These are phyloP conservation scores for Macaria liturata DNA, from an alignment of 2,888 invertebrate genomes.

Conservation along the genomic window DNA sequence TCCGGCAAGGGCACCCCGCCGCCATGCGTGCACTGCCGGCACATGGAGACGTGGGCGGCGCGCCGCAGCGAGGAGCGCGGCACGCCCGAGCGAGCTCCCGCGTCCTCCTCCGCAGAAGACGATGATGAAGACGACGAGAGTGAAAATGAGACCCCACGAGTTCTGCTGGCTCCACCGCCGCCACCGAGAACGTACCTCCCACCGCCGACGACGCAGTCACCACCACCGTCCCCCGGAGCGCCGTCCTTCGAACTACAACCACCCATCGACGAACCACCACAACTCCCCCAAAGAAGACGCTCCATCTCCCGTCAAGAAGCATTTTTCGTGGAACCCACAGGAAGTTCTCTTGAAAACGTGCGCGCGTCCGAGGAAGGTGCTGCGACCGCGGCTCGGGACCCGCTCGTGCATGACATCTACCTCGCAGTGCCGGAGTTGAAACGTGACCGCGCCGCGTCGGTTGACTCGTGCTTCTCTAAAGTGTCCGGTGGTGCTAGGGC, in stretches of 20 bases:
- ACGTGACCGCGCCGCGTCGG: constrained; percentile 93
- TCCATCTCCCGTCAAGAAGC: constrained; percentile 92
- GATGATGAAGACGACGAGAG: constrained; percentile 80
- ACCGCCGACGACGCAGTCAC: constrained; percentile 66
- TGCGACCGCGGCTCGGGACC: constrained; percentile 58
- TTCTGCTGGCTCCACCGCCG: constrained; percentile 85
- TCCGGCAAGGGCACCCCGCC: constrained; percentile 86
- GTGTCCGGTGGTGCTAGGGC: constrained; percentile 88
- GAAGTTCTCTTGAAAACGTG: constrained; percentile 88
- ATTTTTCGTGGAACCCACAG: constrained; percentile 89
- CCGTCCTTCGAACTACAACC: constrained; percentile 84
- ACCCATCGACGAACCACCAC: constrained; percentile 70
- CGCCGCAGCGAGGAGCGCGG: constrained; percentile 72
- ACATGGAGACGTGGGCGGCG: constrained; percentile 88
- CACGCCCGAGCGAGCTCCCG: constrained; percentile 65
- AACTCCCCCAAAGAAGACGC: constrained; percentile 70
- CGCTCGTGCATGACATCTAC: constrained; percentile 87
- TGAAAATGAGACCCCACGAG: constrained; percentile 77
- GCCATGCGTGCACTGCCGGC: constrained; percentile 90
- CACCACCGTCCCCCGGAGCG: constrained; percentile 80
- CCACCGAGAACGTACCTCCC: constrained; percentile 67
- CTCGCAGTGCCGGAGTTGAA: constrained; percentile 92
- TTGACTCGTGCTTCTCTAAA: constrained; percentile 93
- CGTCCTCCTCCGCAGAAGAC: constrained; percentile 73
- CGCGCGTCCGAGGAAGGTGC: constrained; percentile 78